Conservation (phyloP, 2,113 vertebrate genomes). For the Peromyscus leucopus region DNA sequence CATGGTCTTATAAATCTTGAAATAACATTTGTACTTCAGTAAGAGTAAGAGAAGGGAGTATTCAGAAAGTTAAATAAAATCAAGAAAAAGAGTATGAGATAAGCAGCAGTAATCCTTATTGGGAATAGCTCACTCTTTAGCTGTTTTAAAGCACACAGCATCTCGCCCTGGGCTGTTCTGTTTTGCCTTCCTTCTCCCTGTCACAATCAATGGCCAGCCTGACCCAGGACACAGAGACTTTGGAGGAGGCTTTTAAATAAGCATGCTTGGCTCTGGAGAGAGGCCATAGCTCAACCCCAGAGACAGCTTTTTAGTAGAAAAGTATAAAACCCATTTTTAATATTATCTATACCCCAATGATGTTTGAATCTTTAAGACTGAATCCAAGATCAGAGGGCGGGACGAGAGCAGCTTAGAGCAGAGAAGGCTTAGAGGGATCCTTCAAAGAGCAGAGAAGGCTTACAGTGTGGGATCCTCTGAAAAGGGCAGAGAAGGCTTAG, state of each 20-base stretch:
- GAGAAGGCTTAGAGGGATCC: too few relatives aligned
- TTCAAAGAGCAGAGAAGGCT: too few relatives aligned
- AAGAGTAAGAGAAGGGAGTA: neutral
- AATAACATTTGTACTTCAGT: neutral
- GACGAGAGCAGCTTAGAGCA: neutral
- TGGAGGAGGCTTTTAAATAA: neutral
- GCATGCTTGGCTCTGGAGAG: neutral
- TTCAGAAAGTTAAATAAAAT: neutral
- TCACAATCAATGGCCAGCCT: neutral
- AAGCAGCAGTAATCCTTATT: neutral
- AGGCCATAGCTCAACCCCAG: neutral
- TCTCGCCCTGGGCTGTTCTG: neutral
- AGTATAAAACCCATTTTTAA: neutral
- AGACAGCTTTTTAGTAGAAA: neutral
- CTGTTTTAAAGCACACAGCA: neutral
- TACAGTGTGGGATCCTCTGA: too few relatives aligned
- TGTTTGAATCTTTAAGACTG: neutral
- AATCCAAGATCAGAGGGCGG: neutral
- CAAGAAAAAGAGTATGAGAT: neutral
- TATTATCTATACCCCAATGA: neutral
- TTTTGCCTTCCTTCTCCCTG: neutral
- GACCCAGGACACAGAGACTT: neutral
- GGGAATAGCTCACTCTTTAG: neutral
- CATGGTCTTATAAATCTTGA: neutral
- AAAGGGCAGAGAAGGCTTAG: too few relatives aligned